These are phyloP conservation scores for Conus canariensis DNA, from an alignment of 2,888 invertebrate genomes.

Conservation along the genomic window DNA sequence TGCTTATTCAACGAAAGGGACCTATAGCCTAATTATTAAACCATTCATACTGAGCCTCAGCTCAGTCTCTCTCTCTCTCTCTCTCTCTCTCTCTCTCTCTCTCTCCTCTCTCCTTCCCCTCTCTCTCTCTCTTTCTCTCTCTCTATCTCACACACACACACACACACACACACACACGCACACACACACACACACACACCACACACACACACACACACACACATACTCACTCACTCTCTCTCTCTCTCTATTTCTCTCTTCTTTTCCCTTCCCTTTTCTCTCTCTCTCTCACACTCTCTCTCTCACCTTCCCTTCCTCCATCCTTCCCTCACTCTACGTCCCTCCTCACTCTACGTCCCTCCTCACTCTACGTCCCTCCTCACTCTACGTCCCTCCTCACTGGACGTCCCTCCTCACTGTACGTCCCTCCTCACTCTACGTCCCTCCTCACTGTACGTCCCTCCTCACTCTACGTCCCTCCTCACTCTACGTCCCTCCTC, in stretches of 20 bases:
- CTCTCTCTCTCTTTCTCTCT: not conserved
- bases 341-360: not conserved
- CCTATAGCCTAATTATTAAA: too few species aligned
- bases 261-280: not conserved
- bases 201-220: too few species aligned
- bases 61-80: not conserved
- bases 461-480: not conserved
- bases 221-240: not conserved
- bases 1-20: too few species aligned
- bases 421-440: not conserved
- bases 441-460: not conserved
- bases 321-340: not conserved
- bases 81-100: constrained; percentile 10
- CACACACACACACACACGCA: too few species aligned
- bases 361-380: not conserved
- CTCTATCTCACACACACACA: not conserved
- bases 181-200: too few species aligned
- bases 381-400: too few species aligned
- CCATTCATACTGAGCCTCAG: not conserved
- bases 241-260: not conserved
- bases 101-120: not conserved
- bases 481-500: not conserved
- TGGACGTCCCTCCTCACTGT: too few species aligned
- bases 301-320: not conserved
- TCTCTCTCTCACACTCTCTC: not conserved